Percentiles rank a stretch among this genome's conserved stretches.
These are phyloP conservation scores for Malurus leucopterus DNA, from an alignment of 2,797 vertebrate species.

Conservation along the genomic window DNA sequence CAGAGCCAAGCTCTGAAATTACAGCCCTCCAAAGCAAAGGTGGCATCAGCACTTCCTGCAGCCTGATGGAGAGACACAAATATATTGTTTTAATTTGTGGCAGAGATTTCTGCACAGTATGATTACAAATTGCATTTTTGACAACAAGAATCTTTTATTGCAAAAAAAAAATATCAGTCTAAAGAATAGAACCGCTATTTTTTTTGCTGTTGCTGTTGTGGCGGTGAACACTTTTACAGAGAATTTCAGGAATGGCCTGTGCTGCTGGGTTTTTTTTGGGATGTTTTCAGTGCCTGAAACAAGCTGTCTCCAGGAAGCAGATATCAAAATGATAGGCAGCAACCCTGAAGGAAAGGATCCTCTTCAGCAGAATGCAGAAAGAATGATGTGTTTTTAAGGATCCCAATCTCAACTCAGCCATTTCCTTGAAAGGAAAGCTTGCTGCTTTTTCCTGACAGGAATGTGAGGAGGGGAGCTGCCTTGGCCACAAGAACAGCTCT, in stretches of 20 bases:
- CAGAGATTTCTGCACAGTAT: background rate
- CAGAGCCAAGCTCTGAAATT: background rate
- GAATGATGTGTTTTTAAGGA: background rate
- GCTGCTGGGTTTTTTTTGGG: background rate
- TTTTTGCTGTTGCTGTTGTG: background rate
- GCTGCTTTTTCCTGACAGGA: background rate
- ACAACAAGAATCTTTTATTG: background rate
- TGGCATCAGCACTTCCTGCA: conserved; percentile 40
- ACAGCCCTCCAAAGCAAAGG: conserved; percentile 20
- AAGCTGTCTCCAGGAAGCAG: conserved; percentile 21
- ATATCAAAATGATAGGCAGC: background rate
- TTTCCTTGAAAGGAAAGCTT: background rate
- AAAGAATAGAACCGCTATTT: background rate
- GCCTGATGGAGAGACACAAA: background rate
- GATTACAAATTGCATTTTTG: conserved; percentile 37
- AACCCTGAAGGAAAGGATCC: conserved; percentile 12
- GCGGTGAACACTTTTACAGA: background rate
- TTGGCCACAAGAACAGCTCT: background rate
- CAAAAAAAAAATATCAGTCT: background rate
- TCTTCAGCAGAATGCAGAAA: background rate
- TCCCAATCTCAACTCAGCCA: background rate
- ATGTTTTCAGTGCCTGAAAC: background rate
- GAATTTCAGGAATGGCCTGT: background rate
- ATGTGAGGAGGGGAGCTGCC: background rate
- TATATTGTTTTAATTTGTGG: background rate